Evolutionary conservation across 2,113 vertebrate species (phyloP).

Genomic region (Stegostoma tigrinum): DNA sequence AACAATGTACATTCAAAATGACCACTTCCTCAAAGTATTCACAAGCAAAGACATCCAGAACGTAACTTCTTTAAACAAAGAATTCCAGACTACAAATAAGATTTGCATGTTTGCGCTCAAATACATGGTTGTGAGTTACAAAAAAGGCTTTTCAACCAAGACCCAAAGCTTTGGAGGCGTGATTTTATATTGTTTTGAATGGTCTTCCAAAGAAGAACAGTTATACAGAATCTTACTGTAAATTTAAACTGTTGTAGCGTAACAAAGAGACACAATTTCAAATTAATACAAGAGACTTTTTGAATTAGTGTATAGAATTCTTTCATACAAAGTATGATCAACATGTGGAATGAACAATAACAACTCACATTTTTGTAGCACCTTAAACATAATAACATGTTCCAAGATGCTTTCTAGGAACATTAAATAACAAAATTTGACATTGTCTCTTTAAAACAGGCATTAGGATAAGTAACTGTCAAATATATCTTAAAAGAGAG

Average conservation of each 20-base stretch:
- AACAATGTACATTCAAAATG: not conserved
- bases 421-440: not conserved
- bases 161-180: not conserved
- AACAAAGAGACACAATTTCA: not conserved
- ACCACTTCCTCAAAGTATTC: not conserved
- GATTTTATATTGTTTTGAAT: not conserved
- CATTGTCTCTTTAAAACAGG: not conserved
- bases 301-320: not conserved
- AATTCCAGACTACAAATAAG: not conserved
- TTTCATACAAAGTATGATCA: not conserved
- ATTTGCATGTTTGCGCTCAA: not conserved
- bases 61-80: not conserved
- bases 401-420: not conserved
- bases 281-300: not conserved
- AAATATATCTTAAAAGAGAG: not conserved
- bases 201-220: not conserved
- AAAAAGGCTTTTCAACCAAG: not conserved
- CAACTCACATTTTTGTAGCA: not conserved
- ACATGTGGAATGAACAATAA: not conserved
- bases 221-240: not conserved
- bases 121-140: not conserved
- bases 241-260: not conserved
- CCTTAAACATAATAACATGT: not conserved
- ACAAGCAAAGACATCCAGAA: not conserved
- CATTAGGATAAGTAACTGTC: not conserved